phyloP scores from a whole-genome alignment of 2,888 invertebrate species.

The Trissolcus brochymenae region DNA sequence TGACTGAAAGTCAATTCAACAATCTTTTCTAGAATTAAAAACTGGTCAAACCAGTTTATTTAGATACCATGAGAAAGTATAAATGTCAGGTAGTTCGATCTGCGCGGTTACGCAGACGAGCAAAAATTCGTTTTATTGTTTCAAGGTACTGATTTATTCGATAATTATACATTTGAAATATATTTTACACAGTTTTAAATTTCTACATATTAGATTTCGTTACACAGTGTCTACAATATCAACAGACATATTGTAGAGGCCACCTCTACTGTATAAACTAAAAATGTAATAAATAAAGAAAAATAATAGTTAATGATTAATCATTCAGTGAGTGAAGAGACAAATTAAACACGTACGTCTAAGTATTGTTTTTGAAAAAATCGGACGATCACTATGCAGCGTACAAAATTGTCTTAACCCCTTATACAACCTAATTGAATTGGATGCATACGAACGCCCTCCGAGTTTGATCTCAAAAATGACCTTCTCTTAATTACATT shows the following conservation, averaged over 20 bases:
- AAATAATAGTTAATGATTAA: slow-evolving; percentile 11
- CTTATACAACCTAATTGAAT: slow-evolving; percentile 42
- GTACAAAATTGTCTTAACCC: slow-evolving; percentile 46
- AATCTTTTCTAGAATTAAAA: background rate
- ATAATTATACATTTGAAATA: slow-evolving; percentile 54
- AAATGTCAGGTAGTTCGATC: too few relatives aligned
- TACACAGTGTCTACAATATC: slow-evolving; percentile 47
- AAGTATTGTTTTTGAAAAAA: slow-evolving; percentile 44
- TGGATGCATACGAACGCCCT: slow-evolving; percentile 39
- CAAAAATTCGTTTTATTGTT: slow-evolving; percentile 23
- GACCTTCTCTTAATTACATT: background rate
- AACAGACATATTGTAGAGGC: slow-evolving; percentile 40
- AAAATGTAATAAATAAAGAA: slow-evolving; percentile 17
- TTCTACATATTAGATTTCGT: slow-evolving; percentile 52
- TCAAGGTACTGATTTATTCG: slow-evolving; percentile 52
- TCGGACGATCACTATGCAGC: slow-evolving; percentile 38
- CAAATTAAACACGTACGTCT: slow-evolving; percentile 53
- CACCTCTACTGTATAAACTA: slow-evolving; percentile 17
- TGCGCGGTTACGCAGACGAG: background rate
- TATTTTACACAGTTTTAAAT: slow-evolving; percentile 51
- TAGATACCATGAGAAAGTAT: background rate
- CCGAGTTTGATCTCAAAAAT: slow-evolving; percentile 6
- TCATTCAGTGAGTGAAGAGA: slow-evolving; percentile 11
- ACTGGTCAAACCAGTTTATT: slow-evolving; percentile 26
- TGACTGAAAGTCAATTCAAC: background rate